A percentile compares a stretch with the other conserved stretches of the same genome.
These are phyloP conservation scores for Trichopoda pennipes DNA, from an alignment of 2,888 invertebrate species.

Conservation along the genomic window DNA sequence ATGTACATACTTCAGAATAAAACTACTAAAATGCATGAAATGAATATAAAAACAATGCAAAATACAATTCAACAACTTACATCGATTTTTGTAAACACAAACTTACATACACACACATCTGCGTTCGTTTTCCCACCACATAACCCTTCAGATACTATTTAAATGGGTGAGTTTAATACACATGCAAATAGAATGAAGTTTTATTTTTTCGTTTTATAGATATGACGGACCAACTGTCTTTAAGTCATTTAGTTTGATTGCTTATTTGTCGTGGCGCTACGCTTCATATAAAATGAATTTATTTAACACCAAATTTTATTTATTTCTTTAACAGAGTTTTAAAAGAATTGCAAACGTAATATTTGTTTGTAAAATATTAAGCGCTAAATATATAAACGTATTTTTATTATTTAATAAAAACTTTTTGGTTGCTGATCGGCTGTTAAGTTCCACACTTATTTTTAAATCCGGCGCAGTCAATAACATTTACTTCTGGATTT, in stretches of 20 bases:
- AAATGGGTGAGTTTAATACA: neutral
- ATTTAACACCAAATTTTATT: slow-evolving; percentile 42
- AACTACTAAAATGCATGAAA: slow-evolving; percentile 47
- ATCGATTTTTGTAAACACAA: slow-evolving; percentile 25
- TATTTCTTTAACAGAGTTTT: slow-evolving; percentile 5
- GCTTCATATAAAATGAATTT: slow-evolving; percentile 64
- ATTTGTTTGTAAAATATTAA: neutral
- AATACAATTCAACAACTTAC: slow-evolving; percentile 50
- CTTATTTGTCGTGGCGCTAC: slow-evolving; percentile 65
- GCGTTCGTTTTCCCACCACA: neutral
- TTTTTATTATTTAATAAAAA: too few relatives aligned
- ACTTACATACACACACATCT: neutral
- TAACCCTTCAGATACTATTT: neutral
- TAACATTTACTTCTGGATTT: too few relatives aligned
- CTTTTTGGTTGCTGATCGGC: too few relatives aligned
- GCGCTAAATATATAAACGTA: too few relatives aligned
- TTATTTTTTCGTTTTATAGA: neutral
- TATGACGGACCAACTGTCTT: slow-evolving; percentile 49
- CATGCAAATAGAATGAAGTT: neutral
- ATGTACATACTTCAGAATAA: slow-evolving; percentile 11
- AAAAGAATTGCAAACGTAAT: slow-evolving; percentile 1
- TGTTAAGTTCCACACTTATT: too few relatives aligned
- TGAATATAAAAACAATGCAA: slow-evolving; percentile 49
- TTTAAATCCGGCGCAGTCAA: too few relatives aligned
- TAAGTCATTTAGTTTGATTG: slow-evolving; percentile 55